phyloP scores from a whole-genome alignment of 2,113 vertebrate genomes.

The Passer domesticus region DNA sequence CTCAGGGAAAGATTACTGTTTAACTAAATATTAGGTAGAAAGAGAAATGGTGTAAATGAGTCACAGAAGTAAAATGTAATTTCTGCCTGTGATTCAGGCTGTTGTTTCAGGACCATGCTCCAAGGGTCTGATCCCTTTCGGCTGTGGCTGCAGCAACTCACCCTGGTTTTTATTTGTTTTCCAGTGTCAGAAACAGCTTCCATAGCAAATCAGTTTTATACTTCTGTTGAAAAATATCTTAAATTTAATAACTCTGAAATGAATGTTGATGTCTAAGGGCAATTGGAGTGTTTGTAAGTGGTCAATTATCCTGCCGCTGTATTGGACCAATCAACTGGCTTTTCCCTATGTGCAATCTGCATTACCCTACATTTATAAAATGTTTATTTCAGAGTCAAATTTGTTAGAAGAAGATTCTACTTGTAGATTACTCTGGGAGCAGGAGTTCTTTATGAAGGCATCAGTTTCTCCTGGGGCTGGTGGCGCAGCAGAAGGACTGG shows the following conservation, averaged over 20 bases:
- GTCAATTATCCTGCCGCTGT: neutral
- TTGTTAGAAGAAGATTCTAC: neutral
- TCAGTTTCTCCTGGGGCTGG: neutral
- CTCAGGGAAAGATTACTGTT: neutral
- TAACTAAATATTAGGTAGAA: neutral
- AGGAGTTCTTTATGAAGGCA: neutral
- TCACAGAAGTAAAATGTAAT: neutral
- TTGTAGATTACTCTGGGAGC: neutral
- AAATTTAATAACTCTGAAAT: neutral
- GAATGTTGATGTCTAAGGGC: neutral
- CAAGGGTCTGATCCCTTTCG: neutral
- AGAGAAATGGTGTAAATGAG: neutral
- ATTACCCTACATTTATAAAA: neutral
- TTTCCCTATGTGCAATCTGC: neutral
- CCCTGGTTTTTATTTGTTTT: neutral
- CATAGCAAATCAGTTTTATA: neutral
- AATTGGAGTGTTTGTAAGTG: neutral
- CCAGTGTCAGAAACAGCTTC: neutral
- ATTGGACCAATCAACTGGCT: neutral
- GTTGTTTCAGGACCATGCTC: accelerated
- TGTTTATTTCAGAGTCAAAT: neutral
- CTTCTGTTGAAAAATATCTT: neutral
- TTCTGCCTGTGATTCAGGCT: neutral
- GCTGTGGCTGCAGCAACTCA: neutral
- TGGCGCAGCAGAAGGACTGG: neutral